These are phyloP conservation scores for Eupithecia subumbrata DNA, from an alignment of 2,888 invertebrate genomes.

Conservation along the genomic window DNA sequence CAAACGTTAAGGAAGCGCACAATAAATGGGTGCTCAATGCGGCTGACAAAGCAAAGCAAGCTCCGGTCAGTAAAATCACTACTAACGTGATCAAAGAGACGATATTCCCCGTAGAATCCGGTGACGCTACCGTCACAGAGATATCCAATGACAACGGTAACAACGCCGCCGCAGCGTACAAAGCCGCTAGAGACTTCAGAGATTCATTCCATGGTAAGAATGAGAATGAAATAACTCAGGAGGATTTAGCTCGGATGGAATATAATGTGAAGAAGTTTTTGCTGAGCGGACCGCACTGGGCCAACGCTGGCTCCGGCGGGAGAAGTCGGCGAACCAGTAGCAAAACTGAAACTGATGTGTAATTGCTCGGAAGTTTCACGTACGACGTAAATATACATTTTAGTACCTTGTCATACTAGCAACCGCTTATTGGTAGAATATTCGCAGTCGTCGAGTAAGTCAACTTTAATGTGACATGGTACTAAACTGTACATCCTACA, in stretches of 20 bases:
- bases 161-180: slow-evolving; percentile 56
- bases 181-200: slow-evolving; percentile 59
- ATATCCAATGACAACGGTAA: slow-evolving; percentile 67
- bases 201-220: slow-evolving; percentile 64
- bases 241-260: slow-evolving; percentile 89
- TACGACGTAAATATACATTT: background rate
- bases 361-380: slow-evolving; percentile 45
- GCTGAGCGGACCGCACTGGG: slow-evolving; percentile 83
- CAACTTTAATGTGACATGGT: background rate
- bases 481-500: background rate
- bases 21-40: slow-evolving; percentile 60
- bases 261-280: slow-evolving; percentile 90
- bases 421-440: slow-evolving; percentile 15
- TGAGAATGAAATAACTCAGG: slow-evolving; percentile 76
- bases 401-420: slow-evolving; percentile 50
- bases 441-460: background rate
- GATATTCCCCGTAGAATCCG: slow-evolving; percentile 75
- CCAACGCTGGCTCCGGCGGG: slow-evolving; percentile 58
- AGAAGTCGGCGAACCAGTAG: slow-evolving; percentile 80
- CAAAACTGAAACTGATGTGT: slow-evolving; percentile 84
- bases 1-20: slow-evolving; percentile 63
- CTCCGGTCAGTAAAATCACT: slow-evolving; percentile 54
- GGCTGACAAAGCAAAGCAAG: slow-evolving; percentile 52
- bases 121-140: slow-evolving; percentile 70
- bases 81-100: slow-evolving; percentile 73